Evolutionary conservation across 1,140 invertebrate species (phyloP).

Genomic region (Hypsibius dujardini): DNA sequence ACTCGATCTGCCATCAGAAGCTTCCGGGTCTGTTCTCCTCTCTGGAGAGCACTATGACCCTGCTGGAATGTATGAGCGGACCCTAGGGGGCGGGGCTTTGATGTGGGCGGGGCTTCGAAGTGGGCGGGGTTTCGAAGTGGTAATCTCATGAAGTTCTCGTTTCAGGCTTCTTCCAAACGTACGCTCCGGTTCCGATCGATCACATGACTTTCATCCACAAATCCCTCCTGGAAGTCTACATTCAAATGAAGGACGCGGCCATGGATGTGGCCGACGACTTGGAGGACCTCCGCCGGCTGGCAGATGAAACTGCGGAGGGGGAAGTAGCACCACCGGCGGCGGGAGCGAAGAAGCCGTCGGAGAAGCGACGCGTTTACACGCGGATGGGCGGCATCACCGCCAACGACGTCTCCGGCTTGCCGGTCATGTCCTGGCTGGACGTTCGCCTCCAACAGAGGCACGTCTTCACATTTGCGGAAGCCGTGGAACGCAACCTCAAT

Average conservation of each 20-base stretch:
- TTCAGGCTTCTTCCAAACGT: neutral
- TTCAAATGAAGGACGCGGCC: neutral
- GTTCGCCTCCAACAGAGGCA: neutral
- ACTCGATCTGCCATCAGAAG: neutral
- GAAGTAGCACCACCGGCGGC: neutral
- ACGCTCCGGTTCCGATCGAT: neutral
- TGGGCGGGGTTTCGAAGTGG: neutral
- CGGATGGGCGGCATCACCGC: constrained; percentile 1
- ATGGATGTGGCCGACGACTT: neutral
- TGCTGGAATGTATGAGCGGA: neutral
- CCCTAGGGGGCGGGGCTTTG: neutral
- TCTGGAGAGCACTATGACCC: neutral
- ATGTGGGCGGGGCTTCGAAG: neutral
- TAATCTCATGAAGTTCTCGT: neutral
- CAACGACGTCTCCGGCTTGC: neutral
- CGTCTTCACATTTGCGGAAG: neutral
- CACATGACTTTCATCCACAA: constrained; percentile 1
- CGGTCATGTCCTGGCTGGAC: neutral
- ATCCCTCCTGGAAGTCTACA: neutral
- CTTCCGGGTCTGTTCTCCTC: neutral
- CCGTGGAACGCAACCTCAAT: neutral
- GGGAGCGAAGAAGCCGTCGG: neutral
- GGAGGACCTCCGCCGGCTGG: neutral
- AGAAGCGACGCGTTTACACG: constrained; percentile 3
- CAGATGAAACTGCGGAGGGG: neutral